phyloP scores from a whole-genome alignment of 1,140 invertebrate species.

The Sipha flava region DNA sequence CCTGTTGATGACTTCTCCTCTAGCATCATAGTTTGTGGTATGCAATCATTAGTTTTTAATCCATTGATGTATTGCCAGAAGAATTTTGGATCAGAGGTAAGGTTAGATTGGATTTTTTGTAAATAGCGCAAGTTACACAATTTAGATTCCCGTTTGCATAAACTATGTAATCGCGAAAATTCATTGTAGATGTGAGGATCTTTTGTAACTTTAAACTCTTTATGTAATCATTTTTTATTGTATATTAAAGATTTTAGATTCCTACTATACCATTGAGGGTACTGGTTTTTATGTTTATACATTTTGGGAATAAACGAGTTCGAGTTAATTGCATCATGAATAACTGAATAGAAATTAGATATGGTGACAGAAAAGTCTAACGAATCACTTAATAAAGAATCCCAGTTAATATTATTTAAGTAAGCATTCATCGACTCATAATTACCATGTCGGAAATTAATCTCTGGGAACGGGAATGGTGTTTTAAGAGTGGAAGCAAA shows the following conservation, averaged over 20 bases:
- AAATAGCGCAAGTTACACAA: not conserved
- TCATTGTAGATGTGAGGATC: not conserved
- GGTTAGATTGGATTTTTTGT: not conserved
- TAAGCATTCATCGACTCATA: not conserved
- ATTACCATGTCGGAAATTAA: not conserved
- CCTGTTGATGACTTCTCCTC: not conserved
- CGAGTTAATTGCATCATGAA: not conserved
- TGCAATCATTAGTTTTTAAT: not conserved
- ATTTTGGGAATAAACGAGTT: not conserved
- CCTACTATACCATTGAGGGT: not conserved
- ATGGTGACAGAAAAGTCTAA: not conserved
- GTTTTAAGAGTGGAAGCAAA: not conserved
- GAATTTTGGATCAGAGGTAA: not conserved
- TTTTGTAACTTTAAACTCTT: not conserved
- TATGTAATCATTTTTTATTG: not conserved
- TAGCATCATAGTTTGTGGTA: not conserved
- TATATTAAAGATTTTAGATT: not conserved
- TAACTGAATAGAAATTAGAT: not conserved
- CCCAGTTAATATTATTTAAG: not conserved
- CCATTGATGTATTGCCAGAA: not conserved
- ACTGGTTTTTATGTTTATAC: not conserved
- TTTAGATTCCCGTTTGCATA: not conserved
- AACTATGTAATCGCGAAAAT: not conserved
- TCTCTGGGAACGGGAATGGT: not conserved
- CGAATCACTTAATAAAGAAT: not conserved